These are phyloP conservation scores for Macheiramphus alcinus DNA, from an alignment of 2,113 vertebrate genomes.

Conservation along the genomic window DNA sequence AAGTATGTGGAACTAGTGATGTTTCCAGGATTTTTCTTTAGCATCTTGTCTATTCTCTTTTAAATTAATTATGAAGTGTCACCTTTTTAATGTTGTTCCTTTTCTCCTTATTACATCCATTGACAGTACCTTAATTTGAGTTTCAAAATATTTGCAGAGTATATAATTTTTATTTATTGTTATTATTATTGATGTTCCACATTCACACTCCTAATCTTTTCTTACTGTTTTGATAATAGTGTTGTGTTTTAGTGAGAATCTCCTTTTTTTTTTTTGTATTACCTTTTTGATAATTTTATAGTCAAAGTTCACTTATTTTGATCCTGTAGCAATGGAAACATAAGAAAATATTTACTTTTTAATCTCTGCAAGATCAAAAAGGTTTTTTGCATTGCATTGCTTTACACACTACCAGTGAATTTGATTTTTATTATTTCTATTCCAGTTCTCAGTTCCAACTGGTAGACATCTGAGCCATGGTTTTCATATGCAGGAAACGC, in stretches of 20 bases:
- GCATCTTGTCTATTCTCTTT: neutral
- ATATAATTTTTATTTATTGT: neutral
- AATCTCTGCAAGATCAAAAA: neutral
- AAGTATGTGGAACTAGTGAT: neutral
- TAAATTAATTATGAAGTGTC: neutral
- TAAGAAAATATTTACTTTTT: neutral
- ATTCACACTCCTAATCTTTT: neutral
- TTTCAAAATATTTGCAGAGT: neutral
- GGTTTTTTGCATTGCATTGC: neutral
- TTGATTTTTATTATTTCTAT: neutral
- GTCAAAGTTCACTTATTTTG: neutral
- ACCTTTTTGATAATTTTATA: neutral
- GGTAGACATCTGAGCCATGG: neutral
- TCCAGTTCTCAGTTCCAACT: neutral
- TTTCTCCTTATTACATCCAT: neutral
- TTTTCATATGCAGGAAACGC: neutral
- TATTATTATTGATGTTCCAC: neutral
- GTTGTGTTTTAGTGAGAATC: neutral
- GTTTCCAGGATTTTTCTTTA: neutral
- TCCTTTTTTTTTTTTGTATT: neutral
- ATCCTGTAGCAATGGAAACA: neutral
- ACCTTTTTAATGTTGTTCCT: neutral
- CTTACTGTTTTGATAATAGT: neutral
- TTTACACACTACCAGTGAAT: neutral
- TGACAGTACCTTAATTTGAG: neutral